phyloP scores from a whole-genome alignment of 1,140 invertebrate species.

The Cotesia glomerata region DNA sequence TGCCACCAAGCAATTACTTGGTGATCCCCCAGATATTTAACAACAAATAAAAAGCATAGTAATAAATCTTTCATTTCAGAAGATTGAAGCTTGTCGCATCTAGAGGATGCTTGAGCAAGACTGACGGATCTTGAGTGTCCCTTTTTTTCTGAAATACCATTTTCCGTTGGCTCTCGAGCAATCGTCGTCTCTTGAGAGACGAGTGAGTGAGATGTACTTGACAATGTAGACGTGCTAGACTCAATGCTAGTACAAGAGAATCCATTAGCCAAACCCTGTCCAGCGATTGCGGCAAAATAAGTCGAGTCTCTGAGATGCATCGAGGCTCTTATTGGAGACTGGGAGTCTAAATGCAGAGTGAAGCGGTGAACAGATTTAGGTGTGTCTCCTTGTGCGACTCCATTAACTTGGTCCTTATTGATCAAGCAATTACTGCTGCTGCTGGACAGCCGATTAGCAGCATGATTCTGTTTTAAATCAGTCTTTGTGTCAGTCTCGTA shows the following conservation, averaged over 20 bases:
- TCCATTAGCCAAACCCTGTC: slow-evolving; percentile 68
- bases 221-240: slow-evolving; percentile 68
- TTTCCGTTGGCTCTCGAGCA: slow-evolving; percentile 58
- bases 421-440: slow-evolving; percentile 59
- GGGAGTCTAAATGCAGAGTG: slow-evolving; percentile 65
- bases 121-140: slow-evolving; percentile 65
- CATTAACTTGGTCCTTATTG: slow-evolving; percentile 39
- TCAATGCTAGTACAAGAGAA: slow-evolving; percentile 68
- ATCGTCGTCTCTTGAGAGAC: slow-evolving; percentile 71
- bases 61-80: slow-evolving; percentile 87
- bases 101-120: slow-evolving; percentile 64
- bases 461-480: slow-evolving; percentile 54
- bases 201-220: slow-evolving; percentile 67
- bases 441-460: slow-evolving; percentile 62
- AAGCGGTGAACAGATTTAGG: slow-evolving; percentile 62
- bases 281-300: slow-evolving; percentile 80
- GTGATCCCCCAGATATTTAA: slow-evolving; percentile 88
- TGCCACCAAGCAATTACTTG: slow-evolving; percentile 91
- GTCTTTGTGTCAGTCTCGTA: slow-evolving; percentile 46
- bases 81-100: slow-evolving; percentile 77
- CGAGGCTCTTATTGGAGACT: slow-evolving; percentile 67
- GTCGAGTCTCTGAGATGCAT: slow-evolving; percentile 74
- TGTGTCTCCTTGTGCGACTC: slow-evolving; percentile 49
- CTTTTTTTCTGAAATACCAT: slow-evolving; percentile 47
- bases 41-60: slow-evolving; percentile 87